These are phyloP conservation scores for Myotis planiceps DNA, from an alignment of 2,797 vertebrate genomes.

Conservation along the genomic window DNA sequence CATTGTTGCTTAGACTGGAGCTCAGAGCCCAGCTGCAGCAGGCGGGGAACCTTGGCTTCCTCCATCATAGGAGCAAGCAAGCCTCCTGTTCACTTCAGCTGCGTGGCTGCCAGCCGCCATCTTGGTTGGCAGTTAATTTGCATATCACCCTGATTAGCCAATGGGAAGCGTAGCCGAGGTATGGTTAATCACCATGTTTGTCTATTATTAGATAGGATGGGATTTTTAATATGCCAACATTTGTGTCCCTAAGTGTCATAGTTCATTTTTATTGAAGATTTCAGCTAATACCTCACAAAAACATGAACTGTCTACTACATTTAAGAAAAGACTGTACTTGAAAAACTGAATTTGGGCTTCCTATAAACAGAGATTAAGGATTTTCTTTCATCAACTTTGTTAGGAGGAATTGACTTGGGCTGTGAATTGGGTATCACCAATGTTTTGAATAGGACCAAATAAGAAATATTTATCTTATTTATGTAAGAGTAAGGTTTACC, in stretches of 20 bases:
- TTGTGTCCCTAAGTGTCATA: neutral
- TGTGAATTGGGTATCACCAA: neutral
- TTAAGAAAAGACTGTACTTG: neutral
- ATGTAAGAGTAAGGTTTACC: neutral
- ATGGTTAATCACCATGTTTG: too few relatives aligned
- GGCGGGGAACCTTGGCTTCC: too few relatives aligned
- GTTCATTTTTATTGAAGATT: neutral
- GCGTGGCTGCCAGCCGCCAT: too few relatives aligned
- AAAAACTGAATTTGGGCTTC: neutral
- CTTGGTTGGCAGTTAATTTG: too few relatives aligned
- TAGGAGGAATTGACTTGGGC: neutral
- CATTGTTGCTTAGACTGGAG: too few relatives aligned
- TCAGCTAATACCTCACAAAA: conserved; percentile 30
- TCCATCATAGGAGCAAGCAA: too few relatives aligned
- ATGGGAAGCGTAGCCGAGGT: too few relatives aligned
- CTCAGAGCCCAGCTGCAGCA: too few relatives aligned
- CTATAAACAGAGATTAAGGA: neutral
- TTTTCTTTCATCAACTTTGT: neutral
- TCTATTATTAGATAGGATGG: neutral
- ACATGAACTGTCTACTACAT: neutral
- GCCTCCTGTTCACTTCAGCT: too few relatives aligned
- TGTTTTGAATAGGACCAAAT: neutral
- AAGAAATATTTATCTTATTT: neutral
- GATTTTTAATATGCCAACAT: conserved; percentile 24
- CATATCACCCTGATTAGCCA: too few relatives aligned